phyloP scores from a whole-genome alignment of 64 coral and sea anemone species.

The Pachyseris speciosa region DNA sequence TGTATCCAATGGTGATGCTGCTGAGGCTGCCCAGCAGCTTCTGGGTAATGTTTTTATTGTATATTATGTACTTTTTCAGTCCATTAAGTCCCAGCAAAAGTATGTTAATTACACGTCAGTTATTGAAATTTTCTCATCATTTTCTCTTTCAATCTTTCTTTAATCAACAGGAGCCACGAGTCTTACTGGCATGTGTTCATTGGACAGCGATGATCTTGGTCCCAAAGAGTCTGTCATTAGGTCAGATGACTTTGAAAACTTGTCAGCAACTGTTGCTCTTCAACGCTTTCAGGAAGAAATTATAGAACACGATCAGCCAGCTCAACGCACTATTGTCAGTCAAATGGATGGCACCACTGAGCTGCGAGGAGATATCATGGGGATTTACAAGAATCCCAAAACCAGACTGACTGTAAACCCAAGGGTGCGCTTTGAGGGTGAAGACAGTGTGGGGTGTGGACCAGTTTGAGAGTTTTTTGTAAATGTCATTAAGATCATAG shows the following conservation, averaged over 20 bases:
- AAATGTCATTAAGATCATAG: conserved; percentile 25
- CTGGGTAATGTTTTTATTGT: conserved; percentile 12
- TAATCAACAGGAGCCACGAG: background rate
- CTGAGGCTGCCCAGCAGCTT: conserved; percentile 60
- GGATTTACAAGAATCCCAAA: conserved; percentile 62
- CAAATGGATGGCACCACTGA: conserved; percentile 37
- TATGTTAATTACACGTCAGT: background rate
- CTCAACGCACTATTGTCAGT: conserved; percentile 15
- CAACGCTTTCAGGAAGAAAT: conserved; percentile 13
- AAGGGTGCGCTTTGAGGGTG: conserved; percentile 48
- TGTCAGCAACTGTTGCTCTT: conserved; percentile 21
- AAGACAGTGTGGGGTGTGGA: conserved; percentile 54
- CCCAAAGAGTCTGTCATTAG: too few relatives aligned
- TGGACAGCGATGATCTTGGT: background rate
- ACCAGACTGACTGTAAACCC: conserved; percentile 27
- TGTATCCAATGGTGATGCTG: conserved; percentile 35
- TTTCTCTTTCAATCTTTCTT: background rate
- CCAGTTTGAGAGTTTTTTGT: conserved; percentile 47
- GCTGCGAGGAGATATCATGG: conserved; percentile 29
- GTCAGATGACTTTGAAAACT: background rate
- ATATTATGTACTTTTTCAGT: background rate
- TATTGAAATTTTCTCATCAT: background rate
- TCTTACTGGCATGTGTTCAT: background rate
- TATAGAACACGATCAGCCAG: background rate
- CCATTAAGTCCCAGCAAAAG: background rate